phyloP scores from a whole-genome alignment of 2,113 vertebrate species.

The Caretta caretta region DNA sequence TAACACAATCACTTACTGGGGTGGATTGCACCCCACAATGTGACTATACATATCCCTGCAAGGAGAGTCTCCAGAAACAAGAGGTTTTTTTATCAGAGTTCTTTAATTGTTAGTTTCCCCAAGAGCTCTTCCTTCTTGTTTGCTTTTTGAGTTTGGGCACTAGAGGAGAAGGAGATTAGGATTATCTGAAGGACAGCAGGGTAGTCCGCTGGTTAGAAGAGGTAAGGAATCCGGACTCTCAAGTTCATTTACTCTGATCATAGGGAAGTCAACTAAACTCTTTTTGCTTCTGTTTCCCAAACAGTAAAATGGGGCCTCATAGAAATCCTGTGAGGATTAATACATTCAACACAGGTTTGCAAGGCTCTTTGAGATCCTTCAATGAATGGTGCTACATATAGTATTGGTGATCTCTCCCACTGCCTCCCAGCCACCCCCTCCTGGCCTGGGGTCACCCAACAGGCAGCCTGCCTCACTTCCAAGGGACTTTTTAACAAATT shows the following conservation, averaged over 20 bases:
- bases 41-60: neutral
- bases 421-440: neutral
- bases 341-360: neutral
- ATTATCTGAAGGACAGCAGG: neutral
- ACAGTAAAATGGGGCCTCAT: neutral
- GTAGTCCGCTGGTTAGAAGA: neutral
- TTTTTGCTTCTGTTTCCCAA: neutral
- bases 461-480: neutral
- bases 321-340: neutral
- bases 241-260: neutral
- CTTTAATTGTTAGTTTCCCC: neutral
- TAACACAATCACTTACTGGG: no score
- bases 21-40: no score
- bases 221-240: neutral
- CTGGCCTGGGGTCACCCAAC: neutral
- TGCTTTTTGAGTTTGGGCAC: neutral
- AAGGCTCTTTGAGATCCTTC: neutral
- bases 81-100: neutral
- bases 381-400: neutral
- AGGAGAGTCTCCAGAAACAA: neutral
- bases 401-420: neutral
- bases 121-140: neutral
- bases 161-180: neutral
- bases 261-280: neutral
- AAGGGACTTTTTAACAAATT: neutral